These are phyloP conservation scores for Petromus typicus DNA, from an alignment of 2,113 vertebrate species.

Conservation along the genomic window DNA sequence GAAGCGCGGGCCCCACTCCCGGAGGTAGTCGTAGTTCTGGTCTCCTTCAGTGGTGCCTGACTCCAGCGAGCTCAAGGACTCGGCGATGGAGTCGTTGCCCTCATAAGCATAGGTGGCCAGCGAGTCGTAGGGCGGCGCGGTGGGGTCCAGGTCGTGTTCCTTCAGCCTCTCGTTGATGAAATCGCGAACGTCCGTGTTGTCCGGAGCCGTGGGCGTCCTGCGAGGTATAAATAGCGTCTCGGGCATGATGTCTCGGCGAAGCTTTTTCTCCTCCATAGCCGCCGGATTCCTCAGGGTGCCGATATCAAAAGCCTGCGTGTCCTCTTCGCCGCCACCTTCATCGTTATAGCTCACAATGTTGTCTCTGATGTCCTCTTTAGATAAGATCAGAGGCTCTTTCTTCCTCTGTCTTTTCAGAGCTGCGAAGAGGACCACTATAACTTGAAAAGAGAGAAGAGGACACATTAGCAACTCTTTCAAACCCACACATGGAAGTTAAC, in stretches of 20 bases:
- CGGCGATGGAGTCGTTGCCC: constrained; percentile 95
- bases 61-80: constrained; percentile 97
- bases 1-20: constrained; percentile 97
- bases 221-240: constrained; percentile 95
- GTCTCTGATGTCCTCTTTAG: constrained; percentile 98
- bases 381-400: constrained; percentile 99
- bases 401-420: constrained; percentile 96
- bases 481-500: not conserved
- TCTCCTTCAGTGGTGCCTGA: constrained; percentile 95
- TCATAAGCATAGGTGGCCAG: constrained; percentile 98
- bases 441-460: constrained; percentile 80
- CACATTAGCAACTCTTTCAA: not conserved
- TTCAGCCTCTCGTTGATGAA: constrained; percentile 96
- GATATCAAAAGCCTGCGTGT: constrained; percentile 99
- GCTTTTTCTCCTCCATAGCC: constrained; percentile 95
- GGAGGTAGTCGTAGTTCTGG: constrained; percentile 98
- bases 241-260: constrained; percentile 96
- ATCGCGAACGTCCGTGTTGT: constrained; percentile 96
- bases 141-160: constrained; percentile 96
- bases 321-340: constrained; percentile 98
- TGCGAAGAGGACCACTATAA: constrained; percentile 93
- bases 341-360: constrained; percentile 99
- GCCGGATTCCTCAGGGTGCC: constrained; percentile 97
- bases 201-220: constrained; percentile 94
- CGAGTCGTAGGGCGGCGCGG: constrained; percentile 97